Conservation (phyloP, 2,888 invertebrate genomes). For the Neoascia interrupta region DNA sequence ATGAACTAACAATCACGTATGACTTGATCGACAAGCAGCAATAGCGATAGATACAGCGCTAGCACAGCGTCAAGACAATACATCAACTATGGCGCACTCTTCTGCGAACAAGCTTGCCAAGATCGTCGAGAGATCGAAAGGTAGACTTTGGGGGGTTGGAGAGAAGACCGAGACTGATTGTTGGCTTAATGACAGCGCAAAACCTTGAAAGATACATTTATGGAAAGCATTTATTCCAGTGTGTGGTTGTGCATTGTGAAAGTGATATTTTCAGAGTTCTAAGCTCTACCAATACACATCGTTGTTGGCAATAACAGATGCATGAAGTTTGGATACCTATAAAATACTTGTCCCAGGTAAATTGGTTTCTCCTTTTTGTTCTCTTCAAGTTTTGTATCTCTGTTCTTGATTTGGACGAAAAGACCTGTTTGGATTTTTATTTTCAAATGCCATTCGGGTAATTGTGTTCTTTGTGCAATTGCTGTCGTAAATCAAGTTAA, state of each 20-base stretch:
- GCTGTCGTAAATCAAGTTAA: slow-evolving; percentile 43
- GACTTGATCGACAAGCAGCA: slow-evolving; percentile 33
- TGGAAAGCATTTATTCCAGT: slow-evolving; percentile 29
- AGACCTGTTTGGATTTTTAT: slow-evolving; percentile 5
- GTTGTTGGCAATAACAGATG: slow-evolving; percentile 1
- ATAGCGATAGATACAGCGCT: slow-evolving; percentile 26
- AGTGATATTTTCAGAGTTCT: slow-evolving; percentile 24
- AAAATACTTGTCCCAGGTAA: slow-evolving; percentile 2
- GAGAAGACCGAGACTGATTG: slow-evolving; percentile 33
- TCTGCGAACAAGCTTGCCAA: slow-evolving; percentile 16
- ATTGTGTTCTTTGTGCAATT: slow-evolving; percentile 47
- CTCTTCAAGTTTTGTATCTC: not conserved
- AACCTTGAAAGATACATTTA: slow-evolving; percentile 62
- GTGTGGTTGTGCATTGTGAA: slow-evolving; percentile 24
- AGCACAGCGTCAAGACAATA: not conserved
- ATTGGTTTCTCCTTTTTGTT: slow-evolving; percentile 15
- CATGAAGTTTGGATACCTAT: slow-evolving; percentile 14
- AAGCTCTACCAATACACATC: no score
- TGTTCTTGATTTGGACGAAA: not conserved
- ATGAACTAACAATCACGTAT: no score
- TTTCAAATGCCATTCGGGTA: no score
- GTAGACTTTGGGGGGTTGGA: slow-evolving; percentile 8
- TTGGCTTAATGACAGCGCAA: slow-evolving; percentile 57
- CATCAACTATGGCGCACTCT: not conserved
- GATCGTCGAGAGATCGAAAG: no score